Evolutionary conservation across 1,140 invertebrate genomes (phyloP).

Genomic region (Drosophila quadrilineata): DNA sequence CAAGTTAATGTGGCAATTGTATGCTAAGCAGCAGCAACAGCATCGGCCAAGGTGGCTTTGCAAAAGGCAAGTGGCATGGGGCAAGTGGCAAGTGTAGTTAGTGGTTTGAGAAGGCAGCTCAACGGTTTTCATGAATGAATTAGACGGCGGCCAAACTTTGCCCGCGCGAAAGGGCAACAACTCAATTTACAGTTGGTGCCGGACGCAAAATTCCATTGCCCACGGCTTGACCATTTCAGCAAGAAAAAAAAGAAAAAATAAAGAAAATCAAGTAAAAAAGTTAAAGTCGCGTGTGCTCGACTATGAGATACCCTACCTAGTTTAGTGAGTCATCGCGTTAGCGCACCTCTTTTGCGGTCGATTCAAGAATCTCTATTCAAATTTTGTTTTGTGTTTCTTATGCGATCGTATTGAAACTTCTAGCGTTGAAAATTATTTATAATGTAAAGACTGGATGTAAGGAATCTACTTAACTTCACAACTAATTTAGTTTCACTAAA

Average conservation of each 20-base stretch:
- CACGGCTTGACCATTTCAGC: constrained; percentile 57
- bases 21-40: constrained; percentile 69
- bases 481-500: too few relatives aligned
- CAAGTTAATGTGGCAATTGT: constrained; percentile 79
- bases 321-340: too few relatives aligned
- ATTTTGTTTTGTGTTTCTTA: too few relatives aligned
- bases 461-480: too few relatives aligned
- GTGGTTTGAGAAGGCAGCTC: constrained; percentile 21
- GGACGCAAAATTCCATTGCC: constrained; percentile 54
- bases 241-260: background rate
- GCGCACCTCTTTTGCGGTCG: too few relatives aligned
- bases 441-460: too few relatives aligned
- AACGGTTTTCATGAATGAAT: constrained; percentile 79
- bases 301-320: too few relatives aligned
- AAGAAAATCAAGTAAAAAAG: background rate
- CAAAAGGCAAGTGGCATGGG: background rate
- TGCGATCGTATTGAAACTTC: too few relatives aligned
- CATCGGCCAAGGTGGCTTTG: background rate
- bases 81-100: constrained; percentile 3
- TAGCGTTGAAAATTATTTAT: too few relatives aligned
- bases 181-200: constrained; percentile 73
- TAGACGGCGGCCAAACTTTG: constrained; percentile 70
- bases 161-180: constrained; percentile 67
- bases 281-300: background rate
- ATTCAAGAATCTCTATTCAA: too few relatives aligned